These are phyloP conservation scores for Scleropages formosus DNA, from an alignment of 2,797 vertebrate genomes.

Conservation along the genomic window DNA sequence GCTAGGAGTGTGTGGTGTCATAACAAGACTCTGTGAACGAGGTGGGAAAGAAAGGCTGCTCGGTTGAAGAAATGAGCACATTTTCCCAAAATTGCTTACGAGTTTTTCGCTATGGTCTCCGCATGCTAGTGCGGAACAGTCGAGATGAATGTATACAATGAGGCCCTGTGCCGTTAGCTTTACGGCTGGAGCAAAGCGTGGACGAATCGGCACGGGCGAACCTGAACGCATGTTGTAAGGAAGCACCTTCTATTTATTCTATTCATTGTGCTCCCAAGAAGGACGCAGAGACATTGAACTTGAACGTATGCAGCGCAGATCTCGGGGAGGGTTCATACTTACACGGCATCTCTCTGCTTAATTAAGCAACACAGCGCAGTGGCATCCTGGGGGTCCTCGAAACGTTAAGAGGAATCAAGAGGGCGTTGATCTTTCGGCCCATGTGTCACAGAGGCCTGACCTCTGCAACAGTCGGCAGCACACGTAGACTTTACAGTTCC, in stretches of 20 bases:
- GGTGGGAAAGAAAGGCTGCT: not conserved
- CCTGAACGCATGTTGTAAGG: conserved; percentile 72
- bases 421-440: not conserved
- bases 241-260: conserved; percentile 69
- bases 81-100: too few relatives aligned
- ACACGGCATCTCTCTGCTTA: not conserved
- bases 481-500: not conserved
- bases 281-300: not conserved
- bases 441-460: not conserved
- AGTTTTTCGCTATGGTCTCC: too few relatives aligned
- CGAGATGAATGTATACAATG: too few relatives aligned
- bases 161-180: too few relatives aligned
- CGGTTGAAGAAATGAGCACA: not conserved
- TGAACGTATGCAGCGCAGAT: not conserved
- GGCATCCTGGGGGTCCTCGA: not conserved
- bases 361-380: conserved; percentile 18
- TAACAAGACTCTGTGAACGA: not conserved
- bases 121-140: too few relatives aligned
- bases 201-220: conserved; percentile 59
- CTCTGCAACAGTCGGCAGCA: not conserved
- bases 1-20: not conserved
- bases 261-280: conserved; percentile 39
- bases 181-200: too few relatives aligned
- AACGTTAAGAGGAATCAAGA: not conserved
- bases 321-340: conserved; percentile 8